These are phyloP conservation scores for Egretta garzetta DNA, from an alignment of 2,113 vertebrate genomes.

Conservation along the genomic window DNA sequence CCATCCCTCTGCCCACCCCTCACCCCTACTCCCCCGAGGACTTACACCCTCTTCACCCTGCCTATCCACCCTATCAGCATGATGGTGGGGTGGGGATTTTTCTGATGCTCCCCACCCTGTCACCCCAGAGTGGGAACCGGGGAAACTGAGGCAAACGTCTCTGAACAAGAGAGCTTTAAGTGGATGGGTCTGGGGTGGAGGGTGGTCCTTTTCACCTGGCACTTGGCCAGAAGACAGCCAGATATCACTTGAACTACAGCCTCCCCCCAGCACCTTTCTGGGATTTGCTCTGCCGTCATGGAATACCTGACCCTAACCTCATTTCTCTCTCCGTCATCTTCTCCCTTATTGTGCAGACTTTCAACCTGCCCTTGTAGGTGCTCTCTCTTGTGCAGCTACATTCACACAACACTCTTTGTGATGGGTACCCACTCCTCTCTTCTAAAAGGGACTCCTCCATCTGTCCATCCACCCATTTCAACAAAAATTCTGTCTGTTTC, in stretches of 20 bases:
- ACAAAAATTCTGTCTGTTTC: not conserved
- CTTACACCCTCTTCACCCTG: not conserved
- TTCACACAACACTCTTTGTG: not conserved
- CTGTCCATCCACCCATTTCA: not conserved
- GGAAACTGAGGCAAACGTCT: not conserved
- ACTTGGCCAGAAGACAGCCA: not conserved
- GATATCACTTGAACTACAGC: not conserved
- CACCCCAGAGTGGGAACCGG: not conserved
- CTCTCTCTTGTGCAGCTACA: not conserved
- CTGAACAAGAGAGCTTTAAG: not conserved
- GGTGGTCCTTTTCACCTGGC: not conserved
- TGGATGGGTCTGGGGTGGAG: not conserved
- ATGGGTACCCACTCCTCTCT: not conserved
- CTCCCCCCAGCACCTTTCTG: not conserved
- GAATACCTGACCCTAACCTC: not conserved
- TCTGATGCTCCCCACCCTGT: not conserved
- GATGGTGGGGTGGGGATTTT: not conserved
- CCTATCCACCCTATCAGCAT: not conserved
- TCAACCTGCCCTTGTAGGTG: not conserved
- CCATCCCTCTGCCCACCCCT: not conserved
- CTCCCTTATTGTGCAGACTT: not conserved
- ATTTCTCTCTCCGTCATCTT: not conserved
- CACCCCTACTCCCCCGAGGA: not conserved
- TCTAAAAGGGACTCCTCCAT: not conserved
- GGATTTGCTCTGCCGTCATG: not conserved